Evolutionary conservation across 2,113 vertebrate genomes (phyloP).

Genomic region (Odobenus rosmarus): DNA sequence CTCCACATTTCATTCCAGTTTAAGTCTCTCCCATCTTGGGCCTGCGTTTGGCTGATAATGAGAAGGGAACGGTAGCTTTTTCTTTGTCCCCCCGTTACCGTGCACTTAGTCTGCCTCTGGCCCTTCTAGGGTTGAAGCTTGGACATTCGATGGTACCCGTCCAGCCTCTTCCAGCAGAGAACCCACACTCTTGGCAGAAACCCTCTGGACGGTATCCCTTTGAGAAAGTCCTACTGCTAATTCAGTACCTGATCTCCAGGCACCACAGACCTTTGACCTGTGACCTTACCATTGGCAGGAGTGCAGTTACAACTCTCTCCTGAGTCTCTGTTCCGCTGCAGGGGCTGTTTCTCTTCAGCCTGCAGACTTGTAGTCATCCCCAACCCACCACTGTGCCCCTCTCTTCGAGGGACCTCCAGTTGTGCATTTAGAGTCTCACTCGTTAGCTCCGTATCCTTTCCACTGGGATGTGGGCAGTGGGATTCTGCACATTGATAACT

Average conservation of each 20-base stretch:
- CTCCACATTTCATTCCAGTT: background rate
- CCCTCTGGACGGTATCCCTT: too few species aligned
- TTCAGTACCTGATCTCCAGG: background rate
- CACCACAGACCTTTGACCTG: background rate
- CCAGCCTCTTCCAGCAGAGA: background rate
- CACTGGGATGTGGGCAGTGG: accelerated
- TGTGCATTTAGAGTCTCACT: background rate
- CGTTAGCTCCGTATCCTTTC: background rate
- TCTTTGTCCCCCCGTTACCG: background rate
- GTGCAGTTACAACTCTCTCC: background rate
- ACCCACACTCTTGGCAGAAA: background rate
- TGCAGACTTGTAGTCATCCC: background rate
- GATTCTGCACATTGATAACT: too few species aligned
- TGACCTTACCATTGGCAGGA: accelerated
- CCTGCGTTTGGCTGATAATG: background rate
- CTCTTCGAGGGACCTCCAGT: too few species aligned
- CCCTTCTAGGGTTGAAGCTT: background rate
- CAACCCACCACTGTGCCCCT: background rate
- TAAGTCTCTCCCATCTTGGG: background rate
- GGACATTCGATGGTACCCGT: background rate
- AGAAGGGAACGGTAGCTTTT: background rate
- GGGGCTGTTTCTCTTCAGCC: background rate
- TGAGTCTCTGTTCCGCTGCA: accelerated
- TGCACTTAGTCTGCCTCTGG: too few species aligned
- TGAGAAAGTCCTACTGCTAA: background rate